Base-by-base conservation (phyloP, 2,113 vertebrate species). In the Hippolais icterina region DNA sequence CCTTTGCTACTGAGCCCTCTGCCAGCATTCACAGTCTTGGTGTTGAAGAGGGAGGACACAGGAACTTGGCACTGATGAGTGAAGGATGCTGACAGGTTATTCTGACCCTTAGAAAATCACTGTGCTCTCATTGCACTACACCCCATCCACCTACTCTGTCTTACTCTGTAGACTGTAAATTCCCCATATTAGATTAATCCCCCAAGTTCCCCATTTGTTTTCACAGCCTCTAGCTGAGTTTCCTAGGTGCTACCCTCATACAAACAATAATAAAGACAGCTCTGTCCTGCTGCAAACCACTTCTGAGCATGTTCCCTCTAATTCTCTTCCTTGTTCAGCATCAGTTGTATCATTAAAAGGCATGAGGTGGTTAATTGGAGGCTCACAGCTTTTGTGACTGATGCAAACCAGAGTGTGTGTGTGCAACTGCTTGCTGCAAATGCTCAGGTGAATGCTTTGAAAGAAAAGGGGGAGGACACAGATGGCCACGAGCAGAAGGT, bases 401-500 rank as follows among this genome's bases (percentile, higher is more conserved):
- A 93, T 94, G 92, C 92, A 96, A 95, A 92, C 76, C 76, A 44
- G 91, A 5, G 76, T 17, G 68, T 78, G 80, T 53, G 68, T 78
- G 80, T 53, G 74, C 77, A 87, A 92, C 87, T 84, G 80, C 93
- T 66, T 11, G 46, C 87, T 86, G 92, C 54, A 53, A 82, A 81
- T 2, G 21, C 72, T 96, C 94, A 94, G 87, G 89, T 96, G 91
- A 96, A 82, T 6, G 46, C 54, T 87, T 64, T 39, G n/a, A 59
- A 89, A 76, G 83, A 35, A 65, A 79, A 93, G 39, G 28, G 42
- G 20, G 23, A 89, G 64, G 42, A 44, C 1, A 2, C 96, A 97
- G 94, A 93, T 96, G 95, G 96, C 63, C 44, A 87, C 0, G 19
- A 97, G 88, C 98, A 98, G 97, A 97, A 97, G 97, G 97, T 56